These are phyloP conservation scores for Caenorhabditis doughertyi DNA, from an alignment of 2,888 invertebrate genomes.

Conservation along the genomic window DNA sequence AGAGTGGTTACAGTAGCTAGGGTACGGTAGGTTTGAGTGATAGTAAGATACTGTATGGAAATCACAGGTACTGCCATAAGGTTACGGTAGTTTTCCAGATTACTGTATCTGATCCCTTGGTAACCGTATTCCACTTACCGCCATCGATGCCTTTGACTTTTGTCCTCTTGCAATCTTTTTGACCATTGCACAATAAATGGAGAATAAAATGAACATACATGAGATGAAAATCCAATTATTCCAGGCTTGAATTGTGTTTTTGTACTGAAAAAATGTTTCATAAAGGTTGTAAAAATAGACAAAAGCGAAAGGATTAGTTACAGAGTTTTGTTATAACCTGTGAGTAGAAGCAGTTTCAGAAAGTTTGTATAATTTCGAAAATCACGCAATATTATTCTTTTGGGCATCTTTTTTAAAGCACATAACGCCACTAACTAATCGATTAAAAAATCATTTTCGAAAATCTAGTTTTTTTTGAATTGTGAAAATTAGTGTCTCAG, in stretches of 20 bases:
- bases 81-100: neutral
- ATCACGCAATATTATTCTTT: too few relatives aligned
- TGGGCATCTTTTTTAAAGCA: too few relatives aligned
- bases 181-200: conserved; percentile 34
- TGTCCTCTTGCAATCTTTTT: conserved; percentile 49
- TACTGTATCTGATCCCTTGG: neutral
- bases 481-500: too few relatives aligned
- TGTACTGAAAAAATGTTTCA: conserved; percentile 43
- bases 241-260: conserved; percentile 40
- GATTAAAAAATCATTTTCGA: too few relatives aligned
- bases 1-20: neutral
- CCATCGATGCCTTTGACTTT: conserved; percentile 50
- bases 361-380: too few relatives aligned
- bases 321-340: too few relatives aligned
- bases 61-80: neutral
- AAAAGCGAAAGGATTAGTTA: too few relatives aligned
- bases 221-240: conserved; percentile 52
- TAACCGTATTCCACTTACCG: conserved; percentile 20
- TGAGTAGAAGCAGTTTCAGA: too few relatives aligned
- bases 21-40: neutral
- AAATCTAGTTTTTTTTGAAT: too few relatives aligned
- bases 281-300: too few relatives aligned
- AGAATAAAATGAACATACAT: conserved; percentile 47
- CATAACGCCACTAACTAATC: too few relatives aligned
- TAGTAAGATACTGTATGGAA: neutral